A percentile compares a stretch with the other conserved stretches of the same genome.
Evolutionary conservation across 2,888 invertebrate genomes (phyloP).

Genomic region (Acanthosoma haemorrhoidale): DNA sequence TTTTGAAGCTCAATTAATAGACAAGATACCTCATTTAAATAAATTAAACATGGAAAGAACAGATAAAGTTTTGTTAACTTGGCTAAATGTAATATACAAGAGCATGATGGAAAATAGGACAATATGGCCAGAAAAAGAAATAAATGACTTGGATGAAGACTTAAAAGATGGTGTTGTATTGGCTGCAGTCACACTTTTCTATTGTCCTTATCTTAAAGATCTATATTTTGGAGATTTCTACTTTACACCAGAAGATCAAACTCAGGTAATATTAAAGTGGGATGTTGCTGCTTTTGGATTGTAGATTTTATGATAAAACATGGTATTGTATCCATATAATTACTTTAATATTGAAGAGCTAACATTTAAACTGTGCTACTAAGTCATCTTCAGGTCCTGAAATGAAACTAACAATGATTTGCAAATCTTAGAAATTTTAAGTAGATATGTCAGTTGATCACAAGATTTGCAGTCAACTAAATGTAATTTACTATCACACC

Average conservation of each 20-base stretch:
- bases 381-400: no score
- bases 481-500: no score
- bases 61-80: conserved; percentile 45
- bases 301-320: no score
- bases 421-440: no score
- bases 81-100: conserved; percentile 45
- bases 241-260: conserved; percentile 45
- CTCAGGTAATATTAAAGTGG: conserved; percentile 45
- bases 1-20: not conserved
- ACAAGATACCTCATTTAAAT: not conserved
- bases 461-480: no score
- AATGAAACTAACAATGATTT: no score
- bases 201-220: conserved; percentile 55
- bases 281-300: no score
- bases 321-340: no score
- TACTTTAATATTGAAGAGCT: no score
- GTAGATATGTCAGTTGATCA: no score
- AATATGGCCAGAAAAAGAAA: not conserved
- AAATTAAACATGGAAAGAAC: conserved; percentile 10
- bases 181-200: conserved; percentile 52
- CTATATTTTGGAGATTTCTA: conserved; percentile 51
- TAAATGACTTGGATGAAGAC: conserved; percentile 51
- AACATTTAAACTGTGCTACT: no score
- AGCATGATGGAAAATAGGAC: not conserved
- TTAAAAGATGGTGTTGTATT: conserved; percentile 55